Evolutionary conservation across 1,140 invertebrate genomes (phyloP), one percentile per base, ranked within the genome.

Genomic region (Habropoda laboriosa): DNA sequence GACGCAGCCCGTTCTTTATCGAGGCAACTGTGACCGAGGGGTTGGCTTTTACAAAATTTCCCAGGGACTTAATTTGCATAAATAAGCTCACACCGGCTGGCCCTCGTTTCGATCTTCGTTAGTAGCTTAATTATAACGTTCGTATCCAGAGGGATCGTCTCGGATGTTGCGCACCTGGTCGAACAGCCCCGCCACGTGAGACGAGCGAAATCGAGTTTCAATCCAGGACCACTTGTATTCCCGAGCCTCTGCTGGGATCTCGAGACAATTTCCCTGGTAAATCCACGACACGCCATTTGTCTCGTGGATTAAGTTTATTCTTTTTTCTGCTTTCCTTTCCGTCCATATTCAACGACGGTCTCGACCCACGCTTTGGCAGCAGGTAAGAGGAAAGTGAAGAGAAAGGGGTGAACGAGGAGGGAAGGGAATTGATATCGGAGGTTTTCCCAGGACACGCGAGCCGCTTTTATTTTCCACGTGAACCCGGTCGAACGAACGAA

Each of bases 251-350:
- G 57, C 49, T 27, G 67, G 68, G 82, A 84, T 63, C 47, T 32
- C 35, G 57, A 45, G 49, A 85, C 79, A 85, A 85, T 85, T 85
- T 81, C 63, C 30, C 35, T 3, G 30, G 42, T 42, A 84, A 85
- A 85, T 85, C 79, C 79, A 49, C 55, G 61, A 7, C 55, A 51
- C 49, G 51, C 51, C 68, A 74, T 85, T 85, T 85, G 72, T 86
- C 73, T 64, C 85, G 73, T 64, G 67, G 79, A 86, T 86, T 83
- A 86, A 86, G 73, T 86, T 80, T 86, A 57, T 72, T 83, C 45
- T 78, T 49, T 35, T 79, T 78, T 86, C n/a, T n/a, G n/a, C n/a
- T n/a, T n/a, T n/a, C n/a, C n/a, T n/a, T n/a, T 75, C 71, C 63
- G 70, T 47, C 18, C 68, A 68, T 73, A 73, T 74, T 82, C 80